Conservation (phyloP, 1,140 invertebrate species). For the Caerostris extrusa region DNA sequence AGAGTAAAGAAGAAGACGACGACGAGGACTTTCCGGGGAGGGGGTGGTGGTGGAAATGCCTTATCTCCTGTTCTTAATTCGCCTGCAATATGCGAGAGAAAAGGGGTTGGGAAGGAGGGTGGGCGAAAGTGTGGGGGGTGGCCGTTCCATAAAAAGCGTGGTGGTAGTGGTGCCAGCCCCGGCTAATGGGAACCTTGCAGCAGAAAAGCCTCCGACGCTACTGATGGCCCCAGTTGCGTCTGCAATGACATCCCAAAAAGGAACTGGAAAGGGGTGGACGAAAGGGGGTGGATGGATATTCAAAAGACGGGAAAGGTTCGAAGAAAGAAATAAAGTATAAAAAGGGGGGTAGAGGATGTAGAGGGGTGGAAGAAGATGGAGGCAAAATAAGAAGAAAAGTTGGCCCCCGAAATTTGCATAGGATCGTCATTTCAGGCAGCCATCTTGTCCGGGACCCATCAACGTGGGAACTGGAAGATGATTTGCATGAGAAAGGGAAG, state of each 20-base stretch:
- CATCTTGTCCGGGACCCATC: conserved; percentile 75
- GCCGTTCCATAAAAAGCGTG: conserved; percentile 61
- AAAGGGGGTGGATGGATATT: conserved; percentile 19
- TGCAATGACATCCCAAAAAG: conserved; percentile 70
- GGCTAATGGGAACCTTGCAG: conserved; percentile 55
- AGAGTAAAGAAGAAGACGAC: neutral
- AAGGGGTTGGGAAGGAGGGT: conserved; percentile 10
- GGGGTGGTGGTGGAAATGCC: conserved; percentile 60
- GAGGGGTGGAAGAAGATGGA: neutral
- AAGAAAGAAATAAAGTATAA: conserved; percentile 76
- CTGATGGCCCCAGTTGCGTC: conserved; percentile 63
- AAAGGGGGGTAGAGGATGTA: conserved; percentile 12
- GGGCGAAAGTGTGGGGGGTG: neutral
- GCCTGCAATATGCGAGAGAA: conserved; percentile 71
- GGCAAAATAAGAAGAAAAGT: conserved; percentile 46
- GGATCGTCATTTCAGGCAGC: conserved; percentile 74
- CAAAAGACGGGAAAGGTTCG: conserved; percentile 62
- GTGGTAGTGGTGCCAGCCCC: conserved; percentile 23
- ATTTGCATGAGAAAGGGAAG: conserved; percentile 73
- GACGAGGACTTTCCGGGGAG: conserved; percentile 47
- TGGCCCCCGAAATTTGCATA: conserved; percentile 74
- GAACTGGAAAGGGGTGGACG: conserved; percentile 27
- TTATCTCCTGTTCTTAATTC: conserved; percentile 77
- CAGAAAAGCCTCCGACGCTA: conserved; percentile 25
- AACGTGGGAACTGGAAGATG: conserved; percentile 71